Evolutionary conservation across 2,888 invertebrate species (phyloP), one percentile per base, ranked within the genome.

Genomic region (Lacanobia wlatinum): DNA sequence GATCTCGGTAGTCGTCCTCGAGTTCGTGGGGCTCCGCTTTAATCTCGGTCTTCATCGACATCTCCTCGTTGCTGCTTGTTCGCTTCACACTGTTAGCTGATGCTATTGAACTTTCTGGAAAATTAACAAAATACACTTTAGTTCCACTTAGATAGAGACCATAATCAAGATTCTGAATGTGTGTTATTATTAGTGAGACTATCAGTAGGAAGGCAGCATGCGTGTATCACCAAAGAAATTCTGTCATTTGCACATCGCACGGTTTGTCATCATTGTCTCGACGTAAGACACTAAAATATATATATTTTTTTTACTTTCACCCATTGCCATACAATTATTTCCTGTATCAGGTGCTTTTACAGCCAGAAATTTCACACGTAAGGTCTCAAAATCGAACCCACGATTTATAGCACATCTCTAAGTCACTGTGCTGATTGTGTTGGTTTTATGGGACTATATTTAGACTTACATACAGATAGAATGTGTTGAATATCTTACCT

Each of bases 171-270:
- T 43, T 12, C 43, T 43, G 12, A 43, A 43, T 43, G 12, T 12
- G 2, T 1, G 12, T 12, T 10, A 12, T 10, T 18, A 16, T 16
- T 48, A 8, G 0, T 34, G 56, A 56, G 86, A 89, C 87, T 87
- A 71, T 94, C 93, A 94, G 93, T 89, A 94, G 93, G 94, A 94
- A 93, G 93, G 93, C 93, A 94, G 93, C 94, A 94, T 93, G 93
- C 94, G 87, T 88, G 89, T 92, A 93, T 92, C 94, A 91, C 88
- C 93, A 94, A 81, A 40, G 86, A 87, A 74, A 87, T 67, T 92
- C 92, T 90, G 92, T 87, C 76, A 68, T 83, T 85, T 78, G 91
- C 93, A 93, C 93, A 93, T 94, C 93, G 92, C 93, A 93, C 86
- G 91, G 71, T 78, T 73, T 89, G 63, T 91, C 93, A 93, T 94